These are phyloP conservation scores for Caiman crocodilus DNA, from an alignment of 2,797 vertebrate species.

Conservation along the genomic window DNA sequence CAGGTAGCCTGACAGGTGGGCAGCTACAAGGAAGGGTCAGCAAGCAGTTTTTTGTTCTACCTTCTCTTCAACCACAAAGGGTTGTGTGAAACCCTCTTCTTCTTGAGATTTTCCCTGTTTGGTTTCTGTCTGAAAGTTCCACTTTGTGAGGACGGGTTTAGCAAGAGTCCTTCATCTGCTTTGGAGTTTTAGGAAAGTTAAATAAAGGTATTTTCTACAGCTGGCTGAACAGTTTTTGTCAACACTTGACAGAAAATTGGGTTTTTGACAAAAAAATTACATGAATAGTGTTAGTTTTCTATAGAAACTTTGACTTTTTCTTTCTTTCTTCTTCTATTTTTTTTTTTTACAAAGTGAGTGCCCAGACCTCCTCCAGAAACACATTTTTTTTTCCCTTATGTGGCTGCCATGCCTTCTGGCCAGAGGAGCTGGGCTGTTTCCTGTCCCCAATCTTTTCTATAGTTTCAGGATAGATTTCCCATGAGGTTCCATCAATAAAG, in stretches of 20 bases:
- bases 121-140: neutral
- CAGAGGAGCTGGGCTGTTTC: neutral
- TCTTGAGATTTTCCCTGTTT: neutral
- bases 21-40: no score
- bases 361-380: neutral
- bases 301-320: neutral
- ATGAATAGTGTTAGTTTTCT: neutral
- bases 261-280: neutral
- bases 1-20: no score
- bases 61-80: neutral
- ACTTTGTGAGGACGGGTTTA: neutral
- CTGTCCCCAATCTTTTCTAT: neutral
- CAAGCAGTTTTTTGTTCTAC: neutral
- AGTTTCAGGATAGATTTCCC: neutral
- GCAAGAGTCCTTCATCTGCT: neutral
- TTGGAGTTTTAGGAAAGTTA: neutral
- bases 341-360: neutral
- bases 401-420: neutral
- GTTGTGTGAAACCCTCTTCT: neutral
- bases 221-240: neutral
- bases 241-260: neutral
- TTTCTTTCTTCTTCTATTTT: neutral
- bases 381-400: neutral
- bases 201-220: neutral
- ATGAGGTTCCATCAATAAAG: neutral